Base-by-base conservation (phyloP, 2,888 invertebrate genomes). In the Hydrotaea cyrtoneurina region DNA sequence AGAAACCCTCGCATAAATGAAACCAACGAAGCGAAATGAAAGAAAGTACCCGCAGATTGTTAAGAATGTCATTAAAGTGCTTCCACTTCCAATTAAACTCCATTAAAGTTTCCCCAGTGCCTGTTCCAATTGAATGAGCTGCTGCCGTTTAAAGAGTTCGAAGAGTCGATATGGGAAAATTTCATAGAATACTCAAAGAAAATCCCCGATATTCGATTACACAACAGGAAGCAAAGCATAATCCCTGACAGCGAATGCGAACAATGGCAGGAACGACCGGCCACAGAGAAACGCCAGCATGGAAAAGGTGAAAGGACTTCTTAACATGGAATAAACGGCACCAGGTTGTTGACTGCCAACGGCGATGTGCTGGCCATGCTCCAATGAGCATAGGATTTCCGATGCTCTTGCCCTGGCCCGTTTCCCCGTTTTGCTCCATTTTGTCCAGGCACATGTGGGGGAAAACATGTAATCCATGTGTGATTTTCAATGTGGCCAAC, bases 401-500 rank as follows among this genome's bases (percentile, higher is more conserved):
- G 23, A 11, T 26, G 59, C 21, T 31, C 31, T 31, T 50, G n/a
- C 2, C 2, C 1, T 50, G 15, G 23, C 59, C 15, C 23, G 15
- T 19, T 69, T 69, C 69, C 46, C 46, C 23, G 21, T 69, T 23
- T 31, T 39, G 7, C 11, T 13, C 39, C 23, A 10, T 23, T 64
- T 36, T 23, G 43, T 15, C 13, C 17, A 43, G 2, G 2, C 19
- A 13, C 21, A 7, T 59, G 23, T n/a, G n/a, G n/a, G 59, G 59
- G 23, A 59, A 59, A 69, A 15, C 17, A 82, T 55, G 74, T 82
- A 85, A 82, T 85, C 82, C 77, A 82, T n/a, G 57, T 80, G 79
- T 72, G 62, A 80, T 85, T 81, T 85, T 55, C 64, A n/a, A n/a
- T n/a, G n/a, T n/a, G n/a, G n/a, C 53, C 46, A 80, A 74, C 79